Base-by-base conservation (phyloP, 2,113 vertebrate genomes). In the Malurus melanocephalus region DNA sequence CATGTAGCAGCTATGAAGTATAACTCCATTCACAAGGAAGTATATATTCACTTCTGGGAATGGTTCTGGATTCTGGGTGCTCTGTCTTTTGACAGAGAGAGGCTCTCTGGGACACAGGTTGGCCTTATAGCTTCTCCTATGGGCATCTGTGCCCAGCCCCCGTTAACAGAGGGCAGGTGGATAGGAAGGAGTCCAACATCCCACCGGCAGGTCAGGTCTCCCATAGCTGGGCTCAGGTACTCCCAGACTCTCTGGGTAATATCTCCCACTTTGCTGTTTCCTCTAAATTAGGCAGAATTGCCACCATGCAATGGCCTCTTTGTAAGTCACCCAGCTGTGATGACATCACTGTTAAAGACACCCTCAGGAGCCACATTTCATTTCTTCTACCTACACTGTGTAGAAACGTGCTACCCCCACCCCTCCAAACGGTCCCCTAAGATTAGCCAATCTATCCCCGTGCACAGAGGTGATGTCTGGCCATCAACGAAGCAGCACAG, bases 81-180 rank as follows among this genome's bases (percentile, higher is more conserved):
- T 86, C 49, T 26, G 38, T 27, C 27, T 49, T 57, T 55, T 48
- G 55, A 28, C 10, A 27, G 61, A 23, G 35, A 16, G 38, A 46
- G 33, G 13, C 11, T n/a, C 51, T 69, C 46, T 32, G 30, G 40
- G 28, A 28, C 10, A 5, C 40, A 30, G 62, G 21, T 57, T 75
- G 35, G 52, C 48, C 21, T 46, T 35, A 18, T 11, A n/a, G 43
- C 51, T 23, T 20, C 51, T 45, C 27, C 51, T 11, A 27, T 1
- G 5, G 48, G 38, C 13, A 59, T 10, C 17, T 48, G 49, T 1
- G 13, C 23, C 38, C 45, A 76, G 33, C 26, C 22, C 11, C 3
- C 0, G 5, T 27, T 11, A 45, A 53, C 0, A 0, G 48, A 75
- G 16, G 22, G 45, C 30, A 26, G 18, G 18, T 8, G 52, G 38